Conservation (phyloP, 2,888 invertebrate genomes). For the Sicus ferrugineus region DNA sequence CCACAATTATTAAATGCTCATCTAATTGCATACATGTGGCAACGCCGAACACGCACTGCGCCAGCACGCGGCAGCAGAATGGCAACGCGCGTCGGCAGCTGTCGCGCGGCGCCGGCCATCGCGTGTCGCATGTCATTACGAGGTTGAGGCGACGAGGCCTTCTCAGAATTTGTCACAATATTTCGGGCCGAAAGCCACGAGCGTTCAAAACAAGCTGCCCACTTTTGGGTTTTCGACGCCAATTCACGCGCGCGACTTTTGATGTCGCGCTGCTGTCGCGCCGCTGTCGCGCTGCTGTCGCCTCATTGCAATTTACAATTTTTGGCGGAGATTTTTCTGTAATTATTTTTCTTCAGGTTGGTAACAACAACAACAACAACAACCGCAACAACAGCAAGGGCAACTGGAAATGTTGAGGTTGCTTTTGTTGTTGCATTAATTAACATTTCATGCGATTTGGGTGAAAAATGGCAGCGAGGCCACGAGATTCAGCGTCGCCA, state of each 20-base stretch:
- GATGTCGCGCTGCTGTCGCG: background rate
- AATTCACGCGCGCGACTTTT: background rate
- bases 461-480: background rate
- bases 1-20: slow-evolving; percentile 54
- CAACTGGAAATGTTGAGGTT: background rate
- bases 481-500: background rate
- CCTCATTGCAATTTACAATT: background rate
- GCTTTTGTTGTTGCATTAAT: slow-evolving; percentile 9
- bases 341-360: background rate
- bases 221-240: slow-evolving; percentile 29
- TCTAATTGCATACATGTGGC: slow-evolving; percentile 53
- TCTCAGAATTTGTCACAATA: slow-evolving; percentile 18
- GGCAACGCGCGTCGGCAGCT: background rate
- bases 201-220: slow-evolving; percentile 2
- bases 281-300: background rate
- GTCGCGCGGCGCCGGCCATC: background rate
- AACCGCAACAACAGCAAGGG: background rate
- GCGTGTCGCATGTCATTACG: slow-evolving; percentile 22
- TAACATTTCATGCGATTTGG: slow-evolving; percentile 5
- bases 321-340: background rate
- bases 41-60: slow-evolving; percentile 33
- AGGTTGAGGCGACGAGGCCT: too few relatives aligned
- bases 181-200: background rate
- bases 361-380: background rate
- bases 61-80: slow-evolving; percentile 4